Conservation (phyloP, 2,888 invertebrate species). For the Drosophila aldrichi region DNA sequence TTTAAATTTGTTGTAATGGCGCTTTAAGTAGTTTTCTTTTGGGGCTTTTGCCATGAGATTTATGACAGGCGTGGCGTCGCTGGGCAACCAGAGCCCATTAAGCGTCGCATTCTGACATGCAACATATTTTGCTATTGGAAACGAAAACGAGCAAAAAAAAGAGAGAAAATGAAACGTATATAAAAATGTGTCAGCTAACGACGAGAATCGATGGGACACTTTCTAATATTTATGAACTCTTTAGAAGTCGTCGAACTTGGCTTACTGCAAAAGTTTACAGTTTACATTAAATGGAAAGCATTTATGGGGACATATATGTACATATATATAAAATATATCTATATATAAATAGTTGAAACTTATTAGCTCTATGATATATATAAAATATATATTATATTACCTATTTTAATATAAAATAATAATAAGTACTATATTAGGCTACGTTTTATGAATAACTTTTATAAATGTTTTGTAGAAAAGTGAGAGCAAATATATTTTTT, state of each 20-base stretch:
- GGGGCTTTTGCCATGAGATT: slow-evolving; percentile 67
- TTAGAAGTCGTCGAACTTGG: slow-evolving; percentile 8
- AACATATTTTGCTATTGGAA: slow-evolving; percentile 64
- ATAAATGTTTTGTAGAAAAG: no score
- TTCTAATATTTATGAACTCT: slow-evolving; percentile 32
- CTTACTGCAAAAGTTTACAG: neutral
- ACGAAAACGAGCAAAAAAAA: neutral
- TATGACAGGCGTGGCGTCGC: slow-evolving; percentile 58
- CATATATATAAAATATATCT: neutral
- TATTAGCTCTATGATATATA: slow-evolving; percentile 1
- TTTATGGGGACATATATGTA: neutral
- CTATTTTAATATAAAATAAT: neutral
- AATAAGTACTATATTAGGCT: neutral
- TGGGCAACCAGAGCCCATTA: slow-evolving; percentile 19
- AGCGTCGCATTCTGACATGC: slow-evolving; percentile 54
- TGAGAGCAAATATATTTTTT: no score
- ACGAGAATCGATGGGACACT: slow-evolving; percentile 46
- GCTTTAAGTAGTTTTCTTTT: slow-evolving; percentile 80
- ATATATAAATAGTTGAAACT: neutral
- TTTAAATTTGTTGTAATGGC: slow-evolving; percentile 81
- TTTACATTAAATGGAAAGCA: neutral
- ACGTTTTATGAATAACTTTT: no score
- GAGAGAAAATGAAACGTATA: slow-evolving; percentile 10
- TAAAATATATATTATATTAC: neutral
- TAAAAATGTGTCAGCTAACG: slow-evolving; percentile 49